Evolutionary conservation across 2,797 vertebrate genomes (phyloP).

Genomic region (Rhincodon typus): DNA sequence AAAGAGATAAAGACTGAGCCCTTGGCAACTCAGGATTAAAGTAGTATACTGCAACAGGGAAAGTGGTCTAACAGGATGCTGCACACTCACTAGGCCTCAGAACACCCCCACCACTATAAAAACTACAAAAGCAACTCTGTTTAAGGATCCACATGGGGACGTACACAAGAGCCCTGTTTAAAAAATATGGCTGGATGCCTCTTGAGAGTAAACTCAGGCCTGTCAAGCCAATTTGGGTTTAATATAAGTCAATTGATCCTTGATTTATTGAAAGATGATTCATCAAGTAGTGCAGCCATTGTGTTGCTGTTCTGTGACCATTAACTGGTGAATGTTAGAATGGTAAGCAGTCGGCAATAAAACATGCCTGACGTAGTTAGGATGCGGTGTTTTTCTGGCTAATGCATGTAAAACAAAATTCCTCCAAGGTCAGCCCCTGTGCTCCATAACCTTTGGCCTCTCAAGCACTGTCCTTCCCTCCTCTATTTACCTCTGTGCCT

Average conservation of each 20-base stretch:
- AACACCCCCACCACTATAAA: background rate
- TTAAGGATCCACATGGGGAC: background rate
- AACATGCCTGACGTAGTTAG: background rate
- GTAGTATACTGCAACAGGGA: background rate
- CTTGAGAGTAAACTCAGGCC: background rate
- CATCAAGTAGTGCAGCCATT: background rate
- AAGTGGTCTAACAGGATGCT: background rate
- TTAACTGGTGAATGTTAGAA: background rate
- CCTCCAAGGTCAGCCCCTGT: background rate
- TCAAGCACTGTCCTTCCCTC: background rate
- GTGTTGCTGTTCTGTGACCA: background rate
- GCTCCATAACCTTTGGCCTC: background rate
- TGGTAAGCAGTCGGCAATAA: background rate
- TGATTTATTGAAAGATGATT: background rate
- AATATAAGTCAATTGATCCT: constrained; percentile 1
- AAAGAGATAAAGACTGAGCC: background rate
- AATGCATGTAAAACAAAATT: background rate
- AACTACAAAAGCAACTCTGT: background rate
- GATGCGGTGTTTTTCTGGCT: background rate
- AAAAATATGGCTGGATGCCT: background rate
- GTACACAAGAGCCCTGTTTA: background rate
- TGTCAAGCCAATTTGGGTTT: background rate
- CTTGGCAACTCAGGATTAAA: background rate
- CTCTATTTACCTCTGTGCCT: background rate
- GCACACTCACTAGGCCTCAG: background rate